A percentile compares a stretch with the other conserved stretches of the same genome.
Evolutionary conservation across 2,888 invertebrate species (phyloP).

Genomic region (Anthophora plumipes): DNA sequence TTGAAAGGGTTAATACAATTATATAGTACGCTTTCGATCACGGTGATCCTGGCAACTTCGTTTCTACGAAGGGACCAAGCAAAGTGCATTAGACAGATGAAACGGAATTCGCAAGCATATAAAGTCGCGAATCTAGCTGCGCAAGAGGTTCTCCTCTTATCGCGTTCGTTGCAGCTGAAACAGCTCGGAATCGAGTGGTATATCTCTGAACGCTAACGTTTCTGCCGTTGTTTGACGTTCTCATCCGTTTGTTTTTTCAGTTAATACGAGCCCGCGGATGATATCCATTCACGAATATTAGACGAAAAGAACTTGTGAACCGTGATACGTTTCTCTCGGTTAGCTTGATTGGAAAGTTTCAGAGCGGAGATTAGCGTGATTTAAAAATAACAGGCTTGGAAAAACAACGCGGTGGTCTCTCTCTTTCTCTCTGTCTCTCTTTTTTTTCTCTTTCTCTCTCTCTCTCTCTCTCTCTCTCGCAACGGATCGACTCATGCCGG

Average conservation of each 20-base stretch:
- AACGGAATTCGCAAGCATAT: slow-evolving; percentile 62
- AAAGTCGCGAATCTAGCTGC: slow-evolving; percentile 26
- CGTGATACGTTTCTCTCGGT: background rate
- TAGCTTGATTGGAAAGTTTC: background rate
- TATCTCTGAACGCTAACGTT: background rate
- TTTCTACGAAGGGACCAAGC: slow-evolving; percentile 38
- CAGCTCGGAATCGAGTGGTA: background rate
- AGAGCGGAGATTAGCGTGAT: background rate
- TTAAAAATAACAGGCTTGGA: slow-evolving; percentile 7
- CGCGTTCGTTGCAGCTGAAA: background rate
- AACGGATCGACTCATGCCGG: background rate
- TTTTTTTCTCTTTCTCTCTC: no score
- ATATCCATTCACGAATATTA: background rate
- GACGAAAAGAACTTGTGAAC: background rate
- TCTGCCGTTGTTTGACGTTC: background rate
- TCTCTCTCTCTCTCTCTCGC: background rate
- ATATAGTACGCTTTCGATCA: slow-evolving; percentile 52
- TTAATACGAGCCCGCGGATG: background rate
- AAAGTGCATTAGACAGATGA: slow-evolving; percentile 72
- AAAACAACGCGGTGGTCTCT: background rate
- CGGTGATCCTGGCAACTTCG: slow-evolving; percentile 44
- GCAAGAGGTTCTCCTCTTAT: background rate
- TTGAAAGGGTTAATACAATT: no score
- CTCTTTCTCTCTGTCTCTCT: background rate
- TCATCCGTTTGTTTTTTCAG: background rate